Evolutionary conservation across 2,888 invertebrate species (phyloP).

Genomic region (Drepanosiphum platanoidis): DNA sequence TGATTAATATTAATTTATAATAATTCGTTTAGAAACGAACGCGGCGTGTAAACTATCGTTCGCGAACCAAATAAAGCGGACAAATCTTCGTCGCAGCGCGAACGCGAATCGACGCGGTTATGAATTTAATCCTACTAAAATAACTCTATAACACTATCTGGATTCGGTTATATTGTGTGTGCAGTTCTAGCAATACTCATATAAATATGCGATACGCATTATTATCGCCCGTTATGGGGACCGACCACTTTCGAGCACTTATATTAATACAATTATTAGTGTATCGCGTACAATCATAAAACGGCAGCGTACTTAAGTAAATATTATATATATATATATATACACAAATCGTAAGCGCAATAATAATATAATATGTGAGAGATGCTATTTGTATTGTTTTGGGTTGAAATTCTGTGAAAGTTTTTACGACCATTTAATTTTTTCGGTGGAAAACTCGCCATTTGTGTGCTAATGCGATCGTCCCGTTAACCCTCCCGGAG

Average conservation of each 20-base stretch:
- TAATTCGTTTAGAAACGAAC: too few relatives aligned
- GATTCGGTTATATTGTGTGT: neutral
- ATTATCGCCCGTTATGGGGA: neutral
- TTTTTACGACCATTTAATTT: conserved; percentile 41
- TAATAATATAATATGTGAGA: neutral
- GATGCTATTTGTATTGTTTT: conserved; percentile 37
- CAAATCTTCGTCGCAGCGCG: too few relatives aligned
- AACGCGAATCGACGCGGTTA: too few relatives aligned
- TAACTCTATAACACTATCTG: too few relatives aligned
- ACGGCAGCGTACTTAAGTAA: neutral
- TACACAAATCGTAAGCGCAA: neutral
- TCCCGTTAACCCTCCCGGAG: neutral
- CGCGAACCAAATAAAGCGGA: too few relatives aligned
- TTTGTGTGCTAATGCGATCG: conserved; percentile 20
- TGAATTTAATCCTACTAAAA: neutral
- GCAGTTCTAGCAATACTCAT: neutral
- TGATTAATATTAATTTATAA: too few relatives aligned
- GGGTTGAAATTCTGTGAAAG: neutral
- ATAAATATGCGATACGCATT: neutral
- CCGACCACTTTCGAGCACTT: conserved; percentile 5
- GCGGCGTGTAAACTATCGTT: too few relatives aligned
- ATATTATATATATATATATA: neutral
- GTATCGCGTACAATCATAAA: conserved; percentile 1
- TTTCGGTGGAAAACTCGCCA: conserved; percentile 25
- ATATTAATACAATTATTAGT: conserved; percentile 26